Conservation (phyloP, 2,888 invertebrate species). For the Xestia ashworthii region DNA sequence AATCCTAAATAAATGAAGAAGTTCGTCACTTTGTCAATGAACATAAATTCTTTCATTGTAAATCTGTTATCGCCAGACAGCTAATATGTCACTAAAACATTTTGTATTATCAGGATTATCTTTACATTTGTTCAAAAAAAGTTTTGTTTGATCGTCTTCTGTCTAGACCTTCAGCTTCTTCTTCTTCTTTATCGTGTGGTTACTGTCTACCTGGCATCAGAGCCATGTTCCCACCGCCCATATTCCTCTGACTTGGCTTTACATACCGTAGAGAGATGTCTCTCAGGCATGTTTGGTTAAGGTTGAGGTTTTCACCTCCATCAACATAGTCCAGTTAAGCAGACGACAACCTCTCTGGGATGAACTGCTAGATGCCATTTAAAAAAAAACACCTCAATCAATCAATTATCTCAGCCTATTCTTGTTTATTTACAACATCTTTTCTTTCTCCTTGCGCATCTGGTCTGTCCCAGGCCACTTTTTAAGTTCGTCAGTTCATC, state of each 20-base stretch:
- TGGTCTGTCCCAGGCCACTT: background rate
- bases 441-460: background rate
- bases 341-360: too few species aligned
- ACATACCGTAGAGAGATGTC: too few species aligned
- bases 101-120: background rate
- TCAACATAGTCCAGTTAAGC: too few species aligned
- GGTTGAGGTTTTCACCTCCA: too few species aligned
- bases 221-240: too few species aligned
- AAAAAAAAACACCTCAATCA: background rate
- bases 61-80: conserved; percentile 4
- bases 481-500: background rate
- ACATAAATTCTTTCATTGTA: background rate
- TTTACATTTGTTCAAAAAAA: background rate
- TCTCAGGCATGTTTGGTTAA: too few species aligned
- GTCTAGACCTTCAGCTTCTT: background rate
- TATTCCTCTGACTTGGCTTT: too few species aligned
- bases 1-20: conserved; percentile 22
- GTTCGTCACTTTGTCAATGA: conserved; percentile 20
- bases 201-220: too few species aligned
- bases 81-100: background rate
- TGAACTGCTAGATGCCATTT: too few species aligned
- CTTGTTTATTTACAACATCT: too few species aligned
- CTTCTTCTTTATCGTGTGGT: background rate
- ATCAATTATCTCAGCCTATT: background rate
- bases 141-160: background rate